These are phyloP conservation scores for Zaprionus camerounensis DNA, from an alignment of 1,140 invertebrate genomes.

Conservation along the genomic window DNA sequence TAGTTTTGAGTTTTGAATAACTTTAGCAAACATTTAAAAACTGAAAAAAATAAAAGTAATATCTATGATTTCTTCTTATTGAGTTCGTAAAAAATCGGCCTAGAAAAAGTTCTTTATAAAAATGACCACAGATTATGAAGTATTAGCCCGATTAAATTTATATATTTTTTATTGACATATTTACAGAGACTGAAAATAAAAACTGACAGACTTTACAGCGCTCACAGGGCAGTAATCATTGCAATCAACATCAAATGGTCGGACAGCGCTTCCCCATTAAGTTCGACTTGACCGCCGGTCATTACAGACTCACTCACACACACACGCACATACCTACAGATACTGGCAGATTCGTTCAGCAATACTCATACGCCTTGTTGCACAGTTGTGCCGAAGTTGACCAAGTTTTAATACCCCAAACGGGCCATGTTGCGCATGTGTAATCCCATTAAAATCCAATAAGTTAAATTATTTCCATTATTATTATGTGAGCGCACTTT, in stretches of 20 bases:
- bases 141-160: neutral
- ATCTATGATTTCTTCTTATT: too few relatives aligned
- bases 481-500: constrained; percentile 80
- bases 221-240: constrained; percentile 30
- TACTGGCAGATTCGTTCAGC: neutral
- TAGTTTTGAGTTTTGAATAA: too few relatives aligned
- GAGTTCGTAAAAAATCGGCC: too few relatives aligned
- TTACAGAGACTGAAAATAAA: neutral
- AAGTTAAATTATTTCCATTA: constrained; percentile 84
- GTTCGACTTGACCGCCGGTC: constrained; percentile 11
- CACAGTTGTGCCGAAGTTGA: constrained; percentile 63
- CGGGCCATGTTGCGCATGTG: constrained; percentile 76
- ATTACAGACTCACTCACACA: constrained; percentile 24
- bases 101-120: neutral
- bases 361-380: neutral
- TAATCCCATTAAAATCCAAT: constrained; percentile 84
- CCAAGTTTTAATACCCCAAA: constrained; percentile 75
- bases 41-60: too few relatives aligned
- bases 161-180: neutral
- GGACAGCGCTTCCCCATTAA: constrained; percentile 22
- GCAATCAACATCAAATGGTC: constrained; percentile 60
- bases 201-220: constrained; percentile 25
- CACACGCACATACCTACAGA: neutral
- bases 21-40: too few relatives aligned
- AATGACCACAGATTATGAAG: neutral